Conservation (phyloP, 2,113 vertebrate genomes). For the Arizona elegans region DNA sequence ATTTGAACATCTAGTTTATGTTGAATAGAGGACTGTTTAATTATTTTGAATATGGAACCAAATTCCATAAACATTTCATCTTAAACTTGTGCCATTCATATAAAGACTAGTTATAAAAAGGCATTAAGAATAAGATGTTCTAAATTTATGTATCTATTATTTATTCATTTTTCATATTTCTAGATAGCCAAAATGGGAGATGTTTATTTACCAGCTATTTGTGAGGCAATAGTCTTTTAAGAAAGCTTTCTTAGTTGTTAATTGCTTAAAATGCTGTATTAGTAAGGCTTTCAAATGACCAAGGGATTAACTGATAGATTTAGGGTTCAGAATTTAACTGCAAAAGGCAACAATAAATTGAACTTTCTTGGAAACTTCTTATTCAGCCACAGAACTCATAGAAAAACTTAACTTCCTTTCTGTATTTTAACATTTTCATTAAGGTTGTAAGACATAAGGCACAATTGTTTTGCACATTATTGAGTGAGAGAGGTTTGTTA, state of each 20-base stretch:
- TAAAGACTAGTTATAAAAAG: neutral
- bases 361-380: neutral
- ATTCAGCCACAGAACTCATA: neutral
- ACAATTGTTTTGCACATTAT: neutral
- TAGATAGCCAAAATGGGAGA: neutral
- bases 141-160: neutral
- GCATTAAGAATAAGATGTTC: neutral
- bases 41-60: neutral
- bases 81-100: neutral
- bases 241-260: neutral
- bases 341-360: neutral
- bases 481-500: neutral
- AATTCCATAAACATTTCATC: neutral
- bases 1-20: neutral
- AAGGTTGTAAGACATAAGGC: neutral
- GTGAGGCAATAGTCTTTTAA: neutral
- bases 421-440: neutral
- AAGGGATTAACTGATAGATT: neutral
- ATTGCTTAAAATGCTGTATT: neutral
- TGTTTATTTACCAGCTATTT: neutral
- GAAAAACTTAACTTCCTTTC: neutral
- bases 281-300: neutral
- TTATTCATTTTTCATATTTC: neutral
- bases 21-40: neutral
- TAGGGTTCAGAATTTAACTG: neutral